Percentiles rank a stretch among this genome's conserved stretches.
phyloP scores from a whole-genome alignment of 2,113 vertebrate genomes.

The Etheostoma cragini region DNA sequence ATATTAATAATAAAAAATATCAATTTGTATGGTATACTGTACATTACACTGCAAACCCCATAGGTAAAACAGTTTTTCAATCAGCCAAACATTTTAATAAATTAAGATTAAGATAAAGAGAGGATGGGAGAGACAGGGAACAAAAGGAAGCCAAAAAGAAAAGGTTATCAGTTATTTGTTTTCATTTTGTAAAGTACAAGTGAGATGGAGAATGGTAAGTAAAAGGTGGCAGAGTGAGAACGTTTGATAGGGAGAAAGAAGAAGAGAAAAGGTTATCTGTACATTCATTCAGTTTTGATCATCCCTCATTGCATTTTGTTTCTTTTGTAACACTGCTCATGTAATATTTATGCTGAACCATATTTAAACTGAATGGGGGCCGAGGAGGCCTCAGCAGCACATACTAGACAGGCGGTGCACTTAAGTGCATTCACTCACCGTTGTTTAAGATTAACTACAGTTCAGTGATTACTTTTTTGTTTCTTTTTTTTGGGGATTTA shows the following conservation, averaged over 20 bases:
- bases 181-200: constrained; percentile 54
- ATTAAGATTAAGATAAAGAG: constrained; percentile 54
- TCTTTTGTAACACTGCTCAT: constrained; percentile 58
- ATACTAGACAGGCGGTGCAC: neutral
- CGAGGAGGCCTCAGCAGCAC: constrained; percentile 2
- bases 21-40: neutral
- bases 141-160: constrained; percentile 41
- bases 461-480: constrained; percentile 5
- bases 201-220: constrained; percentile 19
- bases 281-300: constrained; percentile 54
- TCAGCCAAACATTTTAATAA: constrained; percentile 37
- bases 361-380: constrained; percentile 46
- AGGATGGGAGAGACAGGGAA: neutral
- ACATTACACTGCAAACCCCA: neutral
- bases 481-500: neutral
- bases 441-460: constrained; percentile 2
- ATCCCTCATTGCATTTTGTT: constrained; percentile 41
- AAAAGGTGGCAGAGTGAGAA: constrained; percentile 42
- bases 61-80: neutral
- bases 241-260: constrained; percentile 23
- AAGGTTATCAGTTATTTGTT: constrained; percentile 67
- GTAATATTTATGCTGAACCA: constrained; percentile 65
- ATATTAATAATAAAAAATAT: neutral
- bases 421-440: neutral
- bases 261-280: constrained; percentile 70